phyloP scores from a whole-genome alignment of 1,140 invertebrate species.

The Samia ricini region DNA sequence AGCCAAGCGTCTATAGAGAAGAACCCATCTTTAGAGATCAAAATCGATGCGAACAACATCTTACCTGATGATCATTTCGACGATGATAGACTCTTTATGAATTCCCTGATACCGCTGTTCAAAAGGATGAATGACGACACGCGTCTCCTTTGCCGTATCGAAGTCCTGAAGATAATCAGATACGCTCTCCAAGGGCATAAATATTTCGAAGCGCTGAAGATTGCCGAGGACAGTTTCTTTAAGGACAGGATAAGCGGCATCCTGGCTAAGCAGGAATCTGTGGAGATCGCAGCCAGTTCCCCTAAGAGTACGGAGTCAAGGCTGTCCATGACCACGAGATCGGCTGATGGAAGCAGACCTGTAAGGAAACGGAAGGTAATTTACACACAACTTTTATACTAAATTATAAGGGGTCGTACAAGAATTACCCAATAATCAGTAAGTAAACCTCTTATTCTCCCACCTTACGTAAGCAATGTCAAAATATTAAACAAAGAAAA shows the following conservation, averaged over 20 bases:
- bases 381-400: too few relatives aligned
- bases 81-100: slow-evolving; percentile 67
- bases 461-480: too few relatives aligned
- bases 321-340: slow-evolving; percentile 59
- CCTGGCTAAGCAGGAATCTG: slow-evolving; percentile 40
- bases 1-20: slow-evolving; percentile 45
- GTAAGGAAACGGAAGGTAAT: slow-evolving; percentile 56
- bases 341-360: slow-evolving; percentile 60
- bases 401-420: too few relatives aligned
- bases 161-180: slow-evolving; percentile 64
- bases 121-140: slow-evolving; percentile 71
- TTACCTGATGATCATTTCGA: slow-evolving; percentile 63
- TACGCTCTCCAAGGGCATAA: slow-evolving; percentile 62
- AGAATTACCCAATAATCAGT: too few relatives aligned
- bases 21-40: slow-evolving; percentile 49
- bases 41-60: slow-evolving; percentile 59
- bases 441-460: too few relatives aligned
- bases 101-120: slow-evolving; percentile 60
- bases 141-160: slow-evolving; percentile 56
- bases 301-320: slow-evolving; percentile 36
- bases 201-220: slow-evolving; percentile 50
- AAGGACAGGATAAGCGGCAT: slow-evolving; percentile 44
- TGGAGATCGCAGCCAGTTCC: slow-evolving; percentile 19
- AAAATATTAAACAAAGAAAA: too few relatives aligned
- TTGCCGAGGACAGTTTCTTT: slow-evolving; percentile 53